Percentiles rank a stretch among this genome's conserved stretches.
Conservation (phyloP, 2,113 vertebrate genomes). For the Saguinus midas region DNA sequence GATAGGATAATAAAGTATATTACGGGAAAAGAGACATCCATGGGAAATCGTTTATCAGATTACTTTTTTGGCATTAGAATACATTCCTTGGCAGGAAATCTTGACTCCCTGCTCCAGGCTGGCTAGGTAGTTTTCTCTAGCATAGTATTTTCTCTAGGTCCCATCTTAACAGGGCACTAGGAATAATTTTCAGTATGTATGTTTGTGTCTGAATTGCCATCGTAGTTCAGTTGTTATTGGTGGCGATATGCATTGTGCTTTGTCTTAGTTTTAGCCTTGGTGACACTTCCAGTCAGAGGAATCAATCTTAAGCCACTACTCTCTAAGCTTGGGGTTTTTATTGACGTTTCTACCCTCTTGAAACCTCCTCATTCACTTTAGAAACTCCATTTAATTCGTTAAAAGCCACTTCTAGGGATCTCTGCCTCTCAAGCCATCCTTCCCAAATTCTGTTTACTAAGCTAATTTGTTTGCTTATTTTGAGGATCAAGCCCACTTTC, state of each 20-base stretch:
- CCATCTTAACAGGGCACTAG: not conserved
- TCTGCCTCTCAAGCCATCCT: constrained; percentile 40
- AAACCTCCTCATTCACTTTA: constrained; percentile 57
- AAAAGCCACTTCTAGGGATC: constrained; percentile 52
- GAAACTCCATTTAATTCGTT: constrained; percentile 52
- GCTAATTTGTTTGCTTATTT: constrained; percentile 67
- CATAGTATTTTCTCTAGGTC: not conserved
- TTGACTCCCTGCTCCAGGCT: not conserved
- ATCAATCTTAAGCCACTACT: not conserved
- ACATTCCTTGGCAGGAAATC: not conserved
- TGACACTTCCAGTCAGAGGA: not conserved
- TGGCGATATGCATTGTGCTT: not conserved
- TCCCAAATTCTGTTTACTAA: constrained; percentile 57
- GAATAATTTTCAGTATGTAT: not conserved
- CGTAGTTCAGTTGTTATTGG: not conserved
- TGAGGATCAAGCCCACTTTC: constrained; percentile 55
- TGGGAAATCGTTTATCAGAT: not conserved
- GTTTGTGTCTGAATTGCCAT: not conserved
- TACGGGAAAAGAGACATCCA: not conserved
- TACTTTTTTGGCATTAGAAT: not conserved
- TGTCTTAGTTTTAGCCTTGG: not conserved
- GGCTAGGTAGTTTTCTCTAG: not conserved
- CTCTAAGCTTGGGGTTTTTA: not conserved
- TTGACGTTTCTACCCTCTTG: not conserved
- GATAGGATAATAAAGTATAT: not conserved